phyloP scores from a whole-genome alignment of 2,797 vertebrate species.

The Sebastolobus alascanus region DNA sequence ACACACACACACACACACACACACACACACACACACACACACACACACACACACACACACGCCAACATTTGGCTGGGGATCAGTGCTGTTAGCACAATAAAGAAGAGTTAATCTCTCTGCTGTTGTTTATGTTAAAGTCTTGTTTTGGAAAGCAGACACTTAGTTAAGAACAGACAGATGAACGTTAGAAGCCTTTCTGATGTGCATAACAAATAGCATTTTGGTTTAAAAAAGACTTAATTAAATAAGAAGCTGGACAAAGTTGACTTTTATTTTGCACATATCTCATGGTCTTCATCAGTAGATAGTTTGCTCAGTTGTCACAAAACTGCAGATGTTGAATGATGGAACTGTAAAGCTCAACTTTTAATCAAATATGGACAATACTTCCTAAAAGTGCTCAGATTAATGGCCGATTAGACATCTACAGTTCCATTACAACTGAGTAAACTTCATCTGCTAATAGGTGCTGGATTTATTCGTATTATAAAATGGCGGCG shows the following conservation, averaged over 20 bases:
- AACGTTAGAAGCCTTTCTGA: background rate
- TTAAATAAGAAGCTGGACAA: background rate
- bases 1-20: conserved; percentile 5
- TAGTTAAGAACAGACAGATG: conserved; percentile 5
- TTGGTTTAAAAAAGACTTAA: conserved; percentile 3
- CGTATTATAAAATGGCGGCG: background rate
- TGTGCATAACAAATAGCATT: conserved; percentile 8
- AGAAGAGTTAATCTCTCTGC: background rate
- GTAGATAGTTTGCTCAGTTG: background rate
- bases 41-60: background rate
- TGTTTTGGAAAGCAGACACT: conserved; percentile 9
- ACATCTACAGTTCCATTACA: background rate
- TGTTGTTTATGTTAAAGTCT: conserved; percentile 12
- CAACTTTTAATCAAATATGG: background rate
- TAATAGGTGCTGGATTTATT: background rate
- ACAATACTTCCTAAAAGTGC: background rate
- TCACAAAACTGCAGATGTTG: background rate
- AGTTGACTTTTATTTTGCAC: background rate
- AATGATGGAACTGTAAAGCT: background rate
- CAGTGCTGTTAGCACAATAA: conserved; percentile 3
- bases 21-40: conserved; percentile 16
- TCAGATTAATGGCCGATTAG: background rate
- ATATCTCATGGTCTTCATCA: background rate
- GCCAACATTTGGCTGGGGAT: background rate
- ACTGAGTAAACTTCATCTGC: background rate